Conservation (phyloP, 2,888 invertebrate species). For the Protodeltote pygarga region DNA sequence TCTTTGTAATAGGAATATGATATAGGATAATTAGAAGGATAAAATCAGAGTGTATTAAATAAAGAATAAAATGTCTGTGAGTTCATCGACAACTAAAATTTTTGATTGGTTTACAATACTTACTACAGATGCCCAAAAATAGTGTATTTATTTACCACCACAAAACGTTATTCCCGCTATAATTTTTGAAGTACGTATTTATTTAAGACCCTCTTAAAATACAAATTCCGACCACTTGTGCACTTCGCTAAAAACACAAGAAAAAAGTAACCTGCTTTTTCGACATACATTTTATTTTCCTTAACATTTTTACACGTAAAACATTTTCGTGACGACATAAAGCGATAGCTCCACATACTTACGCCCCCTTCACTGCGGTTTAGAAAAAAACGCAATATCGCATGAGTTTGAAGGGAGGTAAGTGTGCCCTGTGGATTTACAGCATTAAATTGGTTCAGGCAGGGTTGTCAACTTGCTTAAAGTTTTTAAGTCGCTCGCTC, state of each 20-base stretch:
- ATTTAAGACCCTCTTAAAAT: conserved; percentile 1
- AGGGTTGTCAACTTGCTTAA: conserved; percentile 73
- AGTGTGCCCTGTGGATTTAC: conserved; percentile 85
- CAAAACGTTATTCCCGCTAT: too few species aligned
- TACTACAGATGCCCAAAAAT: too few species aligned
- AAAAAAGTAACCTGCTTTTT: conserved; percentile 41
- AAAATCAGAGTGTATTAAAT: too few species aligned
- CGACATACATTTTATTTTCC: conserved; percentile 52
- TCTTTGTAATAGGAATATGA: not conserved
- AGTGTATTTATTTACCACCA: too few species aligned
- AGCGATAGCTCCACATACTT: conserved; percentile 57
- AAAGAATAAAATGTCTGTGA: too few species aligned
- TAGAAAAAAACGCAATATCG: conserved; percentile 84
- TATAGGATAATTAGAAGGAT: too few species aligned
- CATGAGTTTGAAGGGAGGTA: conserved; percentile 82
- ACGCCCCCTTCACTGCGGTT: conserved; percentile 71
- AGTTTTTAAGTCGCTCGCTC: conserved; percentile 60
- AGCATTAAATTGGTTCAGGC: conserved; percentile 80
- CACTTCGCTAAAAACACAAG: conserved; percentile 38
- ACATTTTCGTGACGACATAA: conserved; percentile 69
- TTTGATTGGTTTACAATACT: too few species aligned
- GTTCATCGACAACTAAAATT: too few species aligned
- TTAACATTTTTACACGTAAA: conserved; percentile 55
- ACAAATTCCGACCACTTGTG: conserved; percentile 12
- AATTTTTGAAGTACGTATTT: too few species aligned